phyloP scores from a whole-genome alignment of 2,888 invertebrate genomes.

The Polydesmus complanatus region DNA sequence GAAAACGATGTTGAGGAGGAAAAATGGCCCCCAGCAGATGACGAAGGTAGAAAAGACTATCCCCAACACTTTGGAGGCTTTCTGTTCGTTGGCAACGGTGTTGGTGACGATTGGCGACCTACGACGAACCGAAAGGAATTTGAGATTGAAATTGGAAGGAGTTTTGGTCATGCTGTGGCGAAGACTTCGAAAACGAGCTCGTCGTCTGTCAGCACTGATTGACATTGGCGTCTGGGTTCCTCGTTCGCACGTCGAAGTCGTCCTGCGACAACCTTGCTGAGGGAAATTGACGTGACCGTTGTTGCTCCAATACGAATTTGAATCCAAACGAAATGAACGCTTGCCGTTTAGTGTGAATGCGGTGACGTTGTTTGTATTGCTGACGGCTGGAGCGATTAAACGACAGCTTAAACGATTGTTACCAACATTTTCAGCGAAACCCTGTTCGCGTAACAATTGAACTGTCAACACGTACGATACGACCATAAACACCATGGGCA shows the following conservation, averaged over 20 bases:
- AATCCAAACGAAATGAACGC: not conserved
- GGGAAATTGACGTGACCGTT: slow-evolving; percentile 10
- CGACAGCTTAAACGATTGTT: slow-evolving; percentile 16
- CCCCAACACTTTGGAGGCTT: slow-evolving; percentile 88
- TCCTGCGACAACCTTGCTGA: not conserved
- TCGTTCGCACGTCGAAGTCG: slow-evolving; percentile 42
- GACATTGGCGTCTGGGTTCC: slow-evolving; percentile 57
- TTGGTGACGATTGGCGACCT: slow-evolving; percentile 8
- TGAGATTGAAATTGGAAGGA: not conserved
- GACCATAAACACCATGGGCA: slow-evolving; percentile 87
- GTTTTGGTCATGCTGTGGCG: slow-evolving; percentile 3
- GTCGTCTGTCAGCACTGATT: slow-evolving; percentile 36
- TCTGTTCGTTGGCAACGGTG: slow-evolving; percentile 55
- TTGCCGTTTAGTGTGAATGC: not conserved
- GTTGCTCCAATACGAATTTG: slow-evolving; percentile 4
- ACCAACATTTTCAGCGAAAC: slow-evolving; percentile 22
- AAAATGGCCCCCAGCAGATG: slow-evolving; percentile 90
- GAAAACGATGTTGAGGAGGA: slow-evolving; percentile 72
- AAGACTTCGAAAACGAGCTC: not conserved
- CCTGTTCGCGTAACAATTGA: slow-evolving; percentile 64
- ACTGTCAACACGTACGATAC: slow-evolving; percentile 89
- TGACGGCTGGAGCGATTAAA: not conserved
- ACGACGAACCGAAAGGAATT: not conserved
- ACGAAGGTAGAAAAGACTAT: slow-evolving; percentile 91
- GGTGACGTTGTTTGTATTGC: not conserved